Percentiles rank a stretch among this genome's conserved stretches.
phyloP scores from a whole-genome alignment of 2,113 vertebrate genomes.

The Etia nguti region DNA sequence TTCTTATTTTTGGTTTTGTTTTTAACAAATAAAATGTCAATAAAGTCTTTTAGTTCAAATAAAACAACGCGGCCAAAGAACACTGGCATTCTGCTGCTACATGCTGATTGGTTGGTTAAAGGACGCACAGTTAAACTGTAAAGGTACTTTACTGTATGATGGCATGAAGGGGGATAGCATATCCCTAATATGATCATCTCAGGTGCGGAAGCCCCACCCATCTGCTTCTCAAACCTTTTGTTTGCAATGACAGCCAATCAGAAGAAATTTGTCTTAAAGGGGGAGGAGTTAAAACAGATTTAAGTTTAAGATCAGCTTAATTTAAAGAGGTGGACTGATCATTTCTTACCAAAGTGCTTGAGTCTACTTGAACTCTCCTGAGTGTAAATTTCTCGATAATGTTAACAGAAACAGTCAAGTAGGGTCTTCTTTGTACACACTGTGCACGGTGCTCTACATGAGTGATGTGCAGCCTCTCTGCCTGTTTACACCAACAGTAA shows the following conservation, averaged over 20 bases:
- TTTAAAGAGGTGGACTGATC: background rate
- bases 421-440: background rate
- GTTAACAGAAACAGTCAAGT: background rate
- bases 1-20: background rate
- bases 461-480: background rate
- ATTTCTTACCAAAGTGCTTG: background rate
- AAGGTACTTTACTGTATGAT: background rate
- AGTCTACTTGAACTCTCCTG: background rate
- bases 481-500: background rate
- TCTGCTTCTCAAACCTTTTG: background rate
- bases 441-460: background rate
- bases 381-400: background rate
- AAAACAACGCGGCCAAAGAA: background rate
- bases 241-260: background rate
- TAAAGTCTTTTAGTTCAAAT: background rate
- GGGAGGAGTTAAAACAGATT: rapidly evolving
- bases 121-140: background rate
- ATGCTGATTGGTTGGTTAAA: background rate
- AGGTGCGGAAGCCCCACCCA: background rate
- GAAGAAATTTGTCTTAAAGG: background rate
- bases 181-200: background rate
- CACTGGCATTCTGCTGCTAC: background rate
- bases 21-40: background rate
- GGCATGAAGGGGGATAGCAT: background rate
- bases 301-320: background rate